Conservation (phyloP, 2,888 invertebrate genomes). For the Andricus quercusramuli region DNA sequence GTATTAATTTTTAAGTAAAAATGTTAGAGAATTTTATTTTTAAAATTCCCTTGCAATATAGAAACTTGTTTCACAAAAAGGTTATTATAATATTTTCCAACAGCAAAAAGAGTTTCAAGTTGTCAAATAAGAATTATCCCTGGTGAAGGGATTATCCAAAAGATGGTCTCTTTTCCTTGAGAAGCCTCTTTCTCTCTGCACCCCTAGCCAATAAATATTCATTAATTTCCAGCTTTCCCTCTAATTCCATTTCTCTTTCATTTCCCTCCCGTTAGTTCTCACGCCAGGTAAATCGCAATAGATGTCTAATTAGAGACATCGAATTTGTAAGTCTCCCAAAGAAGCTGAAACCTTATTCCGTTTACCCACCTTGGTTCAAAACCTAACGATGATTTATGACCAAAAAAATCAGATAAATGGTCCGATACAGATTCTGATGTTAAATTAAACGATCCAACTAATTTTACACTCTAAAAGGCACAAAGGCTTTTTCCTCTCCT, state of each 20-base stretch:
- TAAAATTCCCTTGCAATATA: no score
- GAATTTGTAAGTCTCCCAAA: slow-evolving; percentile 24
- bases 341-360: slow-evolving; percentile 12
- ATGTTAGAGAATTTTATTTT: no score
- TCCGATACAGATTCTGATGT: background rate
- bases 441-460: slow-evolving; percentile 3
- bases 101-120: background rate
- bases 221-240: slow-evolving; percentile 13
- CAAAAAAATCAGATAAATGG: background rate
- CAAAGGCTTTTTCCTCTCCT: background rate
- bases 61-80: no score
- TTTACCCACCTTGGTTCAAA: background rate
- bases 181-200: background rate
- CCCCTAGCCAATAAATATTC: slow-evolving; percentile 29
- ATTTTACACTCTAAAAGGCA: background rate
- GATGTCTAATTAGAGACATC: slow-evolving; percentile 33
- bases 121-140: slow-evolving; percentile 18
- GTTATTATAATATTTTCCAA: no score
- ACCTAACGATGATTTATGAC: slow-evolving; percentile 16
- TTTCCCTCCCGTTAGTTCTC: background rate
- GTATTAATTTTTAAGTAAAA: no score
- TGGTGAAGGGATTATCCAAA: background rate
- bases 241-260: slow-evolving; percentile 21
- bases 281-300: slow-evolving; percentile 14
- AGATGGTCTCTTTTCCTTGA: slow-evolving; percentile 6